Evolutionary conservation across 1,140 invertebrate genomes (phyloP).

Genomic region (Schlechtendalia chinensis): DNA sequence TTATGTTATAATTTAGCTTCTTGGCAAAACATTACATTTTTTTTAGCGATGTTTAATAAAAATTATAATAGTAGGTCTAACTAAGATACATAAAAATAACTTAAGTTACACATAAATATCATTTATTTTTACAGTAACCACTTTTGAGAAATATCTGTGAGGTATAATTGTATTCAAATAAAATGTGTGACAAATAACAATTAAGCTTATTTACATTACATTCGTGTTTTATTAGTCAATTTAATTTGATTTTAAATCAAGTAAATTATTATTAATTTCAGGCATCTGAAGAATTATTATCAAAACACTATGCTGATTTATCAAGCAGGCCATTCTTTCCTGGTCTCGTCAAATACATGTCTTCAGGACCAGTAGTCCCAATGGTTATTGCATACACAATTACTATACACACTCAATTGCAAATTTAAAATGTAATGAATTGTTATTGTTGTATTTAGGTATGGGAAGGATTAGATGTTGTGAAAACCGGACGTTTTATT

Average conservation of each 20-base stretch:
- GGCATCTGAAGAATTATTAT: conserved; percentile 74
- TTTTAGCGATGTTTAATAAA: neutral
- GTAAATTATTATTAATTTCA: conserved; percentile 54
- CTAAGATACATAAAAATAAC: neutral
- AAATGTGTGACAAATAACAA: too few relatives aligned
- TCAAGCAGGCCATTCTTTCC: conserved; percentile 86
- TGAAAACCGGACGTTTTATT: conserved; percentile 92
- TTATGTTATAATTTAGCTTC: neutral
- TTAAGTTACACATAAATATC: too few relatives aligned
- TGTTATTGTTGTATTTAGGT: conserved; percentile 60
- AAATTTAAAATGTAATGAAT: neutral
- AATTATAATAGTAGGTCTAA: neutral
- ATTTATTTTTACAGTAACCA: neutral
- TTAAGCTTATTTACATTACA: neutral
- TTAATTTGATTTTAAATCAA: neutral
- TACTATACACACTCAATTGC: neutral
- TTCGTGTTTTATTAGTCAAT: neutral
- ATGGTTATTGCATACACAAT: conserved; percentile 67
- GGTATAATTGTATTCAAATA: too few relatives aligned
- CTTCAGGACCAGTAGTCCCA: conserved; percentile 92
- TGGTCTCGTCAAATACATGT: conserved; percentile 94
- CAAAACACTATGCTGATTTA: conserved; percentile 91
- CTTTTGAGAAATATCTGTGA: too few relatives aligned
- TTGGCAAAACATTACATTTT: neutral
- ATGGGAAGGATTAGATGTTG: conserved; percentile 93